These are phyloP conservation scores for Nilaparvata lugens DNA, from an alignment of 1,140 invertebrate genomes.

Conservation along the genomic window DNA sequence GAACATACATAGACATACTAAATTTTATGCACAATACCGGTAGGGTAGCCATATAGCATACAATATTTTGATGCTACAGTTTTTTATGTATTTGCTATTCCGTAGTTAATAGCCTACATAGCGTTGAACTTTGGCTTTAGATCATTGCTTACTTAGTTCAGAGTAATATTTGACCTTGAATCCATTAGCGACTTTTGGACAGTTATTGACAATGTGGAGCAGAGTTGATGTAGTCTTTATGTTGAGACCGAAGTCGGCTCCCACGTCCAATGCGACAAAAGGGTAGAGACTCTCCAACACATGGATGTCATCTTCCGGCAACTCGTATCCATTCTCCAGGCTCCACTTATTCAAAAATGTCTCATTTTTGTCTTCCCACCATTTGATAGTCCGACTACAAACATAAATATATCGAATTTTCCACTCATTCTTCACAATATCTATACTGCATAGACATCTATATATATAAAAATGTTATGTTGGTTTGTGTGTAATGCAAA, in stretches of 20 bases:
- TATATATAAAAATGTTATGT: too few species aligned
- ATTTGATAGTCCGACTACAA: neutral
- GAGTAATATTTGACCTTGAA: constrained; percentile 8
- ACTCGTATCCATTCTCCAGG: constrained; percentile 15
- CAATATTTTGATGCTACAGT: too few species aligned
- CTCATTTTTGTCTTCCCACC: neutral
- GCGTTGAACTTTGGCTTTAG: too few species aligned
- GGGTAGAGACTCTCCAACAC: constrained; percentile 1
- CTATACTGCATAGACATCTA: too few species aligned
- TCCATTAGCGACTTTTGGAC: neutral
- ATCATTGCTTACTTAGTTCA: too few species aligned
- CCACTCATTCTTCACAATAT: too few species aligned
- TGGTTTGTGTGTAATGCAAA: too few species aligned
- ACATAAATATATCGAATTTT: neutral
- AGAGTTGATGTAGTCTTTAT: constrained; percentile 3
- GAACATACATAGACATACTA: too few species aligned
- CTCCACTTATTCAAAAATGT: constrained; percentile 6
- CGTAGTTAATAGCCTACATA: too few species aligned
- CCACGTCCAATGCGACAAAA: constrained; percentile 4
- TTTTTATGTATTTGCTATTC: too few species aligned
- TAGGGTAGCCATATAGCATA: too few species aligned
- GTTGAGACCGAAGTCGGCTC: neutral
- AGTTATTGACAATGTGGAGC: neutral
- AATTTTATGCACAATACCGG: too few species aligned
- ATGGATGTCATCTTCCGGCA: neutral